phyloP scores from a whole-genome alignment of 2,113 vertebrate species.

The Etheostoma cragini region DNA sequence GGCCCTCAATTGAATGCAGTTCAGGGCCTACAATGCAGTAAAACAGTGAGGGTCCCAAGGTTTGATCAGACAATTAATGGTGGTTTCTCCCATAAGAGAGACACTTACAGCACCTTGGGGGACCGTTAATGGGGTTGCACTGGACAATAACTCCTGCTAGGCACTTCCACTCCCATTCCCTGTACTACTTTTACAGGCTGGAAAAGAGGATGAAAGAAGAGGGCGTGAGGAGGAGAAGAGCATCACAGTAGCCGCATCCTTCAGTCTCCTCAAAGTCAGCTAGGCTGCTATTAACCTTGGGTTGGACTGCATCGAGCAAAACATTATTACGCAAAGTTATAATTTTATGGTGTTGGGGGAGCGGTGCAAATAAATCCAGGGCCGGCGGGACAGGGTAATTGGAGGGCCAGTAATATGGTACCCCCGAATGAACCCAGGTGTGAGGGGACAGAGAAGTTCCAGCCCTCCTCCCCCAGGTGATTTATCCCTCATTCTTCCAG shows the following conservation, averaged over 20 bases:
- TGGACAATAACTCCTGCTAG: constrained; percentile 80
- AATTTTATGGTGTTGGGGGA: constrained; percentile 85
- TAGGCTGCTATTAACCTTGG: constrained; percentile 86
- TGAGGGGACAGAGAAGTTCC: constrained; percentile 78
- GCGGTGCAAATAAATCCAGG: constrained; percentile 85
- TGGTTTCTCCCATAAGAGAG: constrained; percentile 73
- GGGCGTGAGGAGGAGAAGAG: constrained; percentile 52
- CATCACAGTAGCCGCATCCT: constrained; percentile 69
- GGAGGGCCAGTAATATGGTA: constrained; percentile 83
- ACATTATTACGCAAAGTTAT: constrained; percentile 87
- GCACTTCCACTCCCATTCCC: constrained; percentile 65
- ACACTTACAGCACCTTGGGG: constrained; percentile 77
- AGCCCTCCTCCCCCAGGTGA: constrained; percentile 75
- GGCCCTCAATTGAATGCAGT: constrained; percentile 65
- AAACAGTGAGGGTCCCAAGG: constrained; percentile 77
- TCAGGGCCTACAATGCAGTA: constrained; percentile 74
- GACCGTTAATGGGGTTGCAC: constrained; percentile 77
- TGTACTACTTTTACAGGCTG: constrained; percentile 75
- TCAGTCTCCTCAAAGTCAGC: constrained; percentile 82
- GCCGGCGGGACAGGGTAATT: constrained; percentile 84
- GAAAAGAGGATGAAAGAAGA: constrained; percentile 66
- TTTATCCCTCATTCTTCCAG: constrained; percentile 79
- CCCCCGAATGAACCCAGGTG: constrained; percentile 79
- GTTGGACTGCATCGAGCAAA: constrained; percentile 80
- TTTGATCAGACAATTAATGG: constrained; percentile 79